phyloP scores from a whole-genome alignment of 2,113 vertebrate species.

The Semnornis frantzii region DNA sequence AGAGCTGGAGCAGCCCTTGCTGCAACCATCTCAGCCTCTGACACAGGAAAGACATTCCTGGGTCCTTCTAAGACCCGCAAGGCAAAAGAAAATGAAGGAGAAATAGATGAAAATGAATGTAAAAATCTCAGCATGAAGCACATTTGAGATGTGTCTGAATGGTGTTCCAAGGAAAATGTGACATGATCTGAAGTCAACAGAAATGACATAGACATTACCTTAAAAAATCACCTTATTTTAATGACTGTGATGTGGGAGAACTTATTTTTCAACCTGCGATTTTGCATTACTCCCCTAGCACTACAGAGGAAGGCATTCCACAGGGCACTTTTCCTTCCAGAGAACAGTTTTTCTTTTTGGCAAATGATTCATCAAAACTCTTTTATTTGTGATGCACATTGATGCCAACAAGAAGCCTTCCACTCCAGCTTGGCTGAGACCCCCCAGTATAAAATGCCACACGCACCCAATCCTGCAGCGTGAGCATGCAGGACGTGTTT shows the following conservation, averaged over 20 bases:
- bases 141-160: not conserved
- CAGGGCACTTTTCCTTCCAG: not conserved
- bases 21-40: not conserved
- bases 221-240: not conserved
- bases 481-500: not conserved
- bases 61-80: not conserved
- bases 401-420: not conserved
- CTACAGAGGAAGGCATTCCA: not conserved
- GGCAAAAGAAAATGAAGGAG: not conserved
- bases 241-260: not conserved
- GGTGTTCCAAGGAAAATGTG: not conserved
- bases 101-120: not conserved
- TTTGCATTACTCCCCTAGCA: not conserved
- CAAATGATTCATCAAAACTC: not conserved
- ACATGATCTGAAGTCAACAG: not conserved
- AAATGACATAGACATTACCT: not conserved
- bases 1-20: not conserved
- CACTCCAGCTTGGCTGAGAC: rapidly evolving
- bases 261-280: not conserved
- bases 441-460: not conserved
- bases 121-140: not conserved
- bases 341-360: not conserved
- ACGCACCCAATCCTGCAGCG: not conserved
- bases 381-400: not conserved
- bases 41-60: not conserved